Base-by-base conservation (phyloP, 2,888 invertebrate genomes). In the Tenthredo mesomela region DNA sequence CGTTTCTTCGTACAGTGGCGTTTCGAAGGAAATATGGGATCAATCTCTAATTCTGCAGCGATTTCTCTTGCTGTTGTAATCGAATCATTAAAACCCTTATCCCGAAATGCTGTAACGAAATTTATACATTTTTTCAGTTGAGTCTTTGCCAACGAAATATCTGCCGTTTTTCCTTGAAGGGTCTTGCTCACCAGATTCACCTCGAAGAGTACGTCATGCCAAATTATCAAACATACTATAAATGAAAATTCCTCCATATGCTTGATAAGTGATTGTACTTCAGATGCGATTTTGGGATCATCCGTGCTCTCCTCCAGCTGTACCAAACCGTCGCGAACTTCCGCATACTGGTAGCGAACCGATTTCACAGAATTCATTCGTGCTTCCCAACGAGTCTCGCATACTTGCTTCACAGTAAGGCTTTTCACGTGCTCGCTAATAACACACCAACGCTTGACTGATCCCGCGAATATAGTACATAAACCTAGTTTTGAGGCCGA, bases 351-450 rank as follows among this genome's bases (percentile, higher is more conserved):
- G 82, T 86, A 87, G 70, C 86, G 78, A 43, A 88, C 80, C 73
- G 86, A 84, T 86, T 85, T 29, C 21, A 88, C 58, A 58, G 78
- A 54, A 77, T 77, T 85, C 12, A 85, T 58, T 73, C 86, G 54
- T 43, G 85, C 73, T 84, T 88, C 87, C 87, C 88, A 88, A 54
- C 87, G 37, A 58, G 87, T 87, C 47, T 87, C 85, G 84, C 87
- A 86, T 71, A 87, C 86, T 75, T 86, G 33, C 73, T 86, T 87
- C 40, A 88, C 33, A 40, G 86, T 85, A 58, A 87, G 37, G 71
- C 43, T 84, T 43, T 83, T 83, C 65, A 85, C 84, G 77, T 87
- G 75, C 67, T 87, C 67, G 37, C 80, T 67, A 65, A 86, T 84
- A 40, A 86, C 47, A 78, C 58, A 65, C 86, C 84, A 87, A 33